Base-by-base conservation (phyloP, 1,140 invertebrate genomes). In the Heliconius melpomene region DNA sequence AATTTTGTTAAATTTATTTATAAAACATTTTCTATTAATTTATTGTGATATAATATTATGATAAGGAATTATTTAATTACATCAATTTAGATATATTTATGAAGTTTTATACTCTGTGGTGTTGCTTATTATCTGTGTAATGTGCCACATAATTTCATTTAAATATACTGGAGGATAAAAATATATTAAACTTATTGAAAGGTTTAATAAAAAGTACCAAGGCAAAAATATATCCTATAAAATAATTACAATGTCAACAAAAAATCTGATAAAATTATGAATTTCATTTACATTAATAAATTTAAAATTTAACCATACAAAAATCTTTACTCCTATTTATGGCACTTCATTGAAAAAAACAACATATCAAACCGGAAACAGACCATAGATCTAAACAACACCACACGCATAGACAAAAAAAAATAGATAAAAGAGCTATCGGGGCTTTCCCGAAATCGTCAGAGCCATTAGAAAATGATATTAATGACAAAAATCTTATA, bases 401-500 rank as follows among this genome's bases (percentile, higher is more conserved):
- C 60, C 60, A 29, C 60, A 29, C 8, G 71, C 2, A 38, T 36
- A 40, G 29, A 72, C 8, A 38, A 40, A 36, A 40, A 40, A n/a
- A 72, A n/a, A 16, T 23, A 72, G 71, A 40, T 66, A 66, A 66
- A 66, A 66, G 8, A 72, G 32, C 71, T 50, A 36, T 57, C 26
- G 50, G 54, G 46, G 9, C 18, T 6, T 6, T 16, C 60, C 60
- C 32, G 23, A 29, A 72, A 26, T 9, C 23, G 26, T 74, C 38
- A 75, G 46, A 60, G 54, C 57, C 50, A 75, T 75, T 54, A 75
- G 79, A 57, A 70, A 84, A 84, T 83, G 80, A 77, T 36, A 57
- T 52, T 79, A 16, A 72, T 77, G 52, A 72, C 18, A 72, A 72
- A 36, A 40, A 72, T 54, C 74, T 60, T 79, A 57, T 57, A 66